phyloP scores from a whole-genome alignment of 2,113 vertebrate species.

The Cyprinus carpio region DNA sequence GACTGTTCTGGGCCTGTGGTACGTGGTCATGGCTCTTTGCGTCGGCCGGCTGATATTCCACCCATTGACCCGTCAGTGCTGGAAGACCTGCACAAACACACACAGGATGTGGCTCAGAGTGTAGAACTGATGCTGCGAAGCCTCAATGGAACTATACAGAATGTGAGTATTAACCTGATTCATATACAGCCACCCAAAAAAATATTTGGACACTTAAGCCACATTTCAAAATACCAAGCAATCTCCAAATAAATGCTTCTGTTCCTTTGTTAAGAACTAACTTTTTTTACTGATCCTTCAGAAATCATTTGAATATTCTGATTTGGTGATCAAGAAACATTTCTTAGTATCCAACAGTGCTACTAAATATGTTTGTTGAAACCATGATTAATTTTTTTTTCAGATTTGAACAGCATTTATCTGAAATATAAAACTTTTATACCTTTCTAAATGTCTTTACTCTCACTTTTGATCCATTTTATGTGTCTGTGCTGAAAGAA shows the following conservation, averaged over 20 bases:
- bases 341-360: no score
- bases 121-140: conserved; percentile 92
- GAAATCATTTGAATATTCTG: no score
- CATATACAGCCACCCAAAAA: neutral
- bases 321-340: no score
- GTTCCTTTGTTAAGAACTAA: neutral
- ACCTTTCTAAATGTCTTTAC: neutral
- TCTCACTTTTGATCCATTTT: neutral
- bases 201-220: neutral
- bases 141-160: conserved; percentile 92
- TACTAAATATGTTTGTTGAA: no score
- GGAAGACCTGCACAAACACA: conserved; percentile 82
- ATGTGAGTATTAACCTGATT: conserved; percentile 68
- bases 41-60: conserved; percentile 79
- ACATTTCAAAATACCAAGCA: neutral
- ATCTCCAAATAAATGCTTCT: neutral
- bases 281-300: neutral
- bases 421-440: no score
- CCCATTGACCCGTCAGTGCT: conserved; percentile 81
- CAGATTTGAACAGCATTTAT: no score
- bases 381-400: no score
- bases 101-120: conserved; percentile 86
- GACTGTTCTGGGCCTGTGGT: conserved; percentile 76
- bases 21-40: conserved; percentile 66
- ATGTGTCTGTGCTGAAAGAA: neutral